These are phyloP conservation scores for Leptoclinus maculatus DNA, from an alignment of 2,797 vertebrate genomes.

Conservation along the genomic window DNA sequence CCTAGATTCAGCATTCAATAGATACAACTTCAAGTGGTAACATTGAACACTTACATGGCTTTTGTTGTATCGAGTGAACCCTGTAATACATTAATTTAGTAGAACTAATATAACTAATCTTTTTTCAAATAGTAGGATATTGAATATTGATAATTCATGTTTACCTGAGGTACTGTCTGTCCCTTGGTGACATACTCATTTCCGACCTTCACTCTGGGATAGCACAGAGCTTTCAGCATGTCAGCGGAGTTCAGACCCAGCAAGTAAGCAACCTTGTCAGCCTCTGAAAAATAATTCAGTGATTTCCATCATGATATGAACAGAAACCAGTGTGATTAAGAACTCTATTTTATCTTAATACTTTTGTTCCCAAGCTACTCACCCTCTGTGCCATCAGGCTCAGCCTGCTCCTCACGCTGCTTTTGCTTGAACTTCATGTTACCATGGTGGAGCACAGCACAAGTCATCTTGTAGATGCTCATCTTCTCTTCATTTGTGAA, in stretches of 20 bases:
- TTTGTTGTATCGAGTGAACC: not conserved
- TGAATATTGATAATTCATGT: not conserved
- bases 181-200: slow-evolving; percentile 91
- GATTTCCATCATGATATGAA: not conserved
- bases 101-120: not conserved
- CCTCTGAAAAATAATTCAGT: slow-evolving; percentile 76
- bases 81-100: not conserved
- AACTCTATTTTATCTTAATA: not conserved
- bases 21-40: not conserved
- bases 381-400: slow-evolving; percentile 91
- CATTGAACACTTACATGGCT: not conserved
- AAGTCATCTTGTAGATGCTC: slow-evolving; percentile 89
- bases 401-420: slow-evolving; percentile 87
- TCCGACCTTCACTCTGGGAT: slow-evolving; percentile 90
- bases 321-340: not conserved
- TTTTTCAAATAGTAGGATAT: not conserved
- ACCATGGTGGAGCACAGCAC: slow-evolving; percentile 89
- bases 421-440: slow-evolving; percentile 91
- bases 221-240: slow-evolving; percentile 90
- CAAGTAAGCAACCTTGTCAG: slow-evolving; percentile 90
- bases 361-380: slow-evolving; percentile 1
- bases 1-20: not conserved
- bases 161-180: slow-evolving; percentile 87
- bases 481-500: slow-evolving; percentile 86
- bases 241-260: slow-evolving; percentile 92